Base-by-base conservation (phyloP, 2,888 invertebrate species). In the Sesia bembeciformis region DNA sequence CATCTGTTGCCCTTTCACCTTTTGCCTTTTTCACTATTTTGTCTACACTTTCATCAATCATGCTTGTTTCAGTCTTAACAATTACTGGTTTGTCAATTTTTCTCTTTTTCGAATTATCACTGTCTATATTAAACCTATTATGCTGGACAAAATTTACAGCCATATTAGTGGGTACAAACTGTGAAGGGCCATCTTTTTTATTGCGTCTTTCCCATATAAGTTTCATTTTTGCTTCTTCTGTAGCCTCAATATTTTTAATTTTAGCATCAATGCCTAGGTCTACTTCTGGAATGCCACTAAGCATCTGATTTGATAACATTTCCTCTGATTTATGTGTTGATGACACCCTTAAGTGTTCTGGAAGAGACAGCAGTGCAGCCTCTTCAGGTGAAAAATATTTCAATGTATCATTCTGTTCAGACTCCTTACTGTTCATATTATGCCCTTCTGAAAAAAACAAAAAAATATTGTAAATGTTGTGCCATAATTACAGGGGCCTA, bases 231-330 rank as follows among this genome's bases (percentile, higher is more conserved):
- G 99, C 98, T 73, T 98, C 98, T 83, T 99, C 99, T 0, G 99
- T 99, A 0, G 98, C 98, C 91, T 99, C 98, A 65, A 99, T 99
- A 78, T 99, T 99, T 72, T 94, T 94, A 60, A 99, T 99, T 90
- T 99, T 98, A 0, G 98, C 98, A 72, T 98, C 98, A 66, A 99
- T 98, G n/a, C 99, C 99, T 54, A 99, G 91, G 85, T 99, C 99
- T 0, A 99, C 97, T 90, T 99, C 99, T 0, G 99, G 99, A 63
- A 99, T 99, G 43, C 99, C 99, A 74, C 97, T 98, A 4, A 99
- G 90, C 99, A 99, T 99, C 91, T 99, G 99, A 91, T 99, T 98
- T 3, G 99, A 99, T 68, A 99, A 92, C 97, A 99, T 98, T 89
- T 99, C 99, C 81, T 99, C 99, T 3, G 97, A 98, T 73, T 95